Conservation (phyloP, 2,888 invertebrate species). For the Lamproptera curius region DNA sequence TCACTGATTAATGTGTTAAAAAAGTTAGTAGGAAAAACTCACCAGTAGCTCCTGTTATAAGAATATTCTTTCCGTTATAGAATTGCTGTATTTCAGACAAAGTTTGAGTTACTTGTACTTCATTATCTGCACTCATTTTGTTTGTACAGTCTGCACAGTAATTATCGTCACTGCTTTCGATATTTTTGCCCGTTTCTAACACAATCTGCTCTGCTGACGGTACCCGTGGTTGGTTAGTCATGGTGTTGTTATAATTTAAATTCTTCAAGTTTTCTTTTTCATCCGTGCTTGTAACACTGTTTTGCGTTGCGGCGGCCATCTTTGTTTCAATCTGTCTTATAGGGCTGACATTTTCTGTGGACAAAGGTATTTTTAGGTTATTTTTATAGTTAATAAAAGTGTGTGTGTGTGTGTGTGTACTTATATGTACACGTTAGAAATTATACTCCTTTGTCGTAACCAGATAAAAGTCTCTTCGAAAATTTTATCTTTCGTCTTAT, state of each 20-base stretch:
- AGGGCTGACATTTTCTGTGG: conserved; percentile 14
- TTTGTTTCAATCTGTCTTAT: conserved; percentile 24
- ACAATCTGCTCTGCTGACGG: neutral
- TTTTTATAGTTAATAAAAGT: too few relatives aligned
- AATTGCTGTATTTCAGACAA: conserved; percentile 74
- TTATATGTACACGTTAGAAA: neutral
- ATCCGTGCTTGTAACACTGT: neutral
- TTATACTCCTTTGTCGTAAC: neutral
- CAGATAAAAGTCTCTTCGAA: too few relatives aligned
- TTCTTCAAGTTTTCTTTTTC: conserved; percentile 23
- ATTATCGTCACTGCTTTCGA: neutral
- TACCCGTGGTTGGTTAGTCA: neutral
- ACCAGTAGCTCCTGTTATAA: conserved; percentile 81
- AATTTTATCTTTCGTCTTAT: too few relatives aligned
- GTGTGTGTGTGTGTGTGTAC: too few relatives aligned
- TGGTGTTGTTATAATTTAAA: conserved; percentile 10
- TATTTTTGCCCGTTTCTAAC: conserved; percentile 1
- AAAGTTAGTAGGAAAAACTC: conserved; percentile 25
- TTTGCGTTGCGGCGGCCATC: conserved; percentile 30
- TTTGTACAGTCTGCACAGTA: conserved; percentile 28
- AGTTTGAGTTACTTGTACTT: conserved; percentile 27
- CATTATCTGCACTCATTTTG: conserved; percentile 26
- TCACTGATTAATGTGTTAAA: neutral
- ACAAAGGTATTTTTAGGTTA: too few relatives aligned
- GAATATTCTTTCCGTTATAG: conserved; percentile 76